phyloP scores from a whole-genome alignment of 2,888 invertebrate genomes.

The Beris morrisii region DNA sequence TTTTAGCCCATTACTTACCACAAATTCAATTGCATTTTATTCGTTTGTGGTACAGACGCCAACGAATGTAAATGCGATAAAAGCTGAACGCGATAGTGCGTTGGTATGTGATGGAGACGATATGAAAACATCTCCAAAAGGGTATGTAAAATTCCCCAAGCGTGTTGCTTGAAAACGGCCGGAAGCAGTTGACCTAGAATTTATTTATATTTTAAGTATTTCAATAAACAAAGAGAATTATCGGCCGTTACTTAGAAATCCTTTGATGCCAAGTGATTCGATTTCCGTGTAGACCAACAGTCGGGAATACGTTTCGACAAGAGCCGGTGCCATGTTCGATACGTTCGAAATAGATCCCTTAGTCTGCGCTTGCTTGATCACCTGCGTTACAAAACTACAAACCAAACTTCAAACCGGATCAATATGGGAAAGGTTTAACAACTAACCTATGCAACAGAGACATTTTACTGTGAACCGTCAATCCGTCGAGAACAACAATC shows the following conservation, averaged over 20 bases:
- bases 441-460: conserved; percentile 67
- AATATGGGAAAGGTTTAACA: background rate
- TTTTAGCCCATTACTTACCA: conserved; percentile 61
- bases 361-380: conserved; percentile 85
- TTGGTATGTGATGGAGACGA: conserved; percentile 93
- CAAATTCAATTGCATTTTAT: conserved; percentile 91
- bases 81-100: conserved; percentile 91
- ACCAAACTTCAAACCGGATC: background rate
- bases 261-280: conserved; percentile 94
- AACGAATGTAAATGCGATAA: conserved; percentile 89
- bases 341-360: conserved; percentile 75
- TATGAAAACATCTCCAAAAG: conserved; percentile 96
- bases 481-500: conserved; percentile 89
- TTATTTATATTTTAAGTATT: background rate
- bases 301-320: conserved; percentile 93
- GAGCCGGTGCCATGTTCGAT: conserved; percentile 76
- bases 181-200: conserved; percentile 78
- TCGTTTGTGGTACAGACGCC: conserved; percentile 89
- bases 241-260: conserved; percentile 76
- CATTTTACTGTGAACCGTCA: conserved; percentile 97
- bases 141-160: conserved; percentile 95
- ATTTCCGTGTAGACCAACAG: conserved; percentile 94
- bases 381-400: conserved; percentile 77
- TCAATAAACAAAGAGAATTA: no score
- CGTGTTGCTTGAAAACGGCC: conserved; percentile 87